Evolutionary conservation across 2,113 vertebrate species (phyloP).

Genomic region (Heterocephalus glaber): DNA sequence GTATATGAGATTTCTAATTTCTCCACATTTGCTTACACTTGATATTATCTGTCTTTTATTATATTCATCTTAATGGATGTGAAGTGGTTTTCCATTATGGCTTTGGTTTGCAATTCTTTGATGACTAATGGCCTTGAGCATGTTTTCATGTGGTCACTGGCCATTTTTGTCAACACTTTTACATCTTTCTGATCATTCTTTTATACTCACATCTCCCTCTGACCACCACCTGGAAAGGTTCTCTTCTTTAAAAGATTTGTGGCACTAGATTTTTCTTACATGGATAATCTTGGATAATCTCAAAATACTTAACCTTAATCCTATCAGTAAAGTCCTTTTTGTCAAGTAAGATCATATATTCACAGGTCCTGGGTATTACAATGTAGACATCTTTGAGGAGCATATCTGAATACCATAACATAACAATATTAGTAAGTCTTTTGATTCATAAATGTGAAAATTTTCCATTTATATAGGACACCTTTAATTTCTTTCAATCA

Average conservation of each 20-base stretch:
- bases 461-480: background rate
- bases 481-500: conserved; percentile 35
- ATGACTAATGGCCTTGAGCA: background rate
- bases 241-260: conserved; percentile 12
- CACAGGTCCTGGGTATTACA: background rate
- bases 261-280: conserved; percentile 36
- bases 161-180: background rate
- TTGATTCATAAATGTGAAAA: background rate
- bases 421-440: conserved; percentile 17
- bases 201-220: background rate
- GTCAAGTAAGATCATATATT: conserved; percentile 10
- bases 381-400: background rate
- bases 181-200: conserved; percentile 36
- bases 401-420: background rate
- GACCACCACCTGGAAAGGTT: background rate
- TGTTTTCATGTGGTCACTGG: background rate
- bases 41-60: conserved; percentile 8
- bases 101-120: background rate
- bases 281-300: conserved; percentile 44
- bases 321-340: background rate
- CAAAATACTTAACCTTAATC: conserved; percentile 12
- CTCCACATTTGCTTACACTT: background rate
- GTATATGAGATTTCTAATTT: background rate
- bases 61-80: background rate
- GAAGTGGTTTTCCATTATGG: background rate